phyloP scores from a whole-genome alignment of 2,113 vertebrate species.

The Paradisaea rubra region DNA sequence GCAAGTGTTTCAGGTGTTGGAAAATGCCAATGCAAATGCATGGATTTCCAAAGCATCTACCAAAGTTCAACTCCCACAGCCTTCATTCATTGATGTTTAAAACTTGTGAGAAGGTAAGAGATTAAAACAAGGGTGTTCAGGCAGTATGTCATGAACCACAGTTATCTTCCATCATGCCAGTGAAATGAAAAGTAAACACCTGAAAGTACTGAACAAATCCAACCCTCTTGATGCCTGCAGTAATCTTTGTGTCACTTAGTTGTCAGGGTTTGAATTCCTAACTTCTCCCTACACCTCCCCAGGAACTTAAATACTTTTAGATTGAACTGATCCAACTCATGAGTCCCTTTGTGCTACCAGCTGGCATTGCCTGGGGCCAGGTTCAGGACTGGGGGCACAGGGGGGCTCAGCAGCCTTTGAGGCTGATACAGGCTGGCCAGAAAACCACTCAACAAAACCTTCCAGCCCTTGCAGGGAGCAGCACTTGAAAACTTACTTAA shows the following conservation, averaged over 20 bases:
- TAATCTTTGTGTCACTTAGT: neutral
- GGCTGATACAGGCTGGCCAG: neutral
- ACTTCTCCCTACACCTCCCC: neutral
- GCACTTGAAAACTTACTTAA: neutral
- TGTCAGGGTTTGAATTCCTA: neutral
- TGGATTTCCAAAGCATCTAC: neutral
- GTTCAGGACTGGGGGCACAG: neutral
- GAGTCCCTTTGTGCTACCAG: neutral
- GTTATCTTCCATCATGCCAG: constrained; percentile 8
- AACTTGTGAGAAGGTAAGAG: neutral
- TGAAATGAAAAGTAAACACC: constrained; percentile 1
- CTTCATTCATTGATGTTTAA: neutral
- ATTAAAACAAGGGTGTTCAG: neutral
- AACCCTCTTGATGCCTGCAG: neutral
- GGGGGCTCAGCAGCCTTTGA: neutral
- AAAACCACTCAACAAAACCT: neutral
- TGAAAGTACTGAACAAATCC: neutral
- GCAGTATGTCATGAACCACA: neutral
- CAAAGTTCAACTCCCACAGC: neutral
- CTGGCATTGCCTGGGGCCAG: neutral
- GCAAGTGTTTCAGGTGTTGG: neutral
- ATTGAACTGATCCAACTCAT: neutral
- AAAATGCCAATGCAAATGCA: constrained; percentile 4
- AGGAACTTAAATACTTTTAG: neutral
- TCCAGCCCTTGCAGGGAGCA: neutral